A percentile compares a stretch with the other conserved stretches of the same genome.
Evolutionary conservation across 2,113 vertebrate species (phyloP).

Genomic region (Charadrius vociferus): DNA sequence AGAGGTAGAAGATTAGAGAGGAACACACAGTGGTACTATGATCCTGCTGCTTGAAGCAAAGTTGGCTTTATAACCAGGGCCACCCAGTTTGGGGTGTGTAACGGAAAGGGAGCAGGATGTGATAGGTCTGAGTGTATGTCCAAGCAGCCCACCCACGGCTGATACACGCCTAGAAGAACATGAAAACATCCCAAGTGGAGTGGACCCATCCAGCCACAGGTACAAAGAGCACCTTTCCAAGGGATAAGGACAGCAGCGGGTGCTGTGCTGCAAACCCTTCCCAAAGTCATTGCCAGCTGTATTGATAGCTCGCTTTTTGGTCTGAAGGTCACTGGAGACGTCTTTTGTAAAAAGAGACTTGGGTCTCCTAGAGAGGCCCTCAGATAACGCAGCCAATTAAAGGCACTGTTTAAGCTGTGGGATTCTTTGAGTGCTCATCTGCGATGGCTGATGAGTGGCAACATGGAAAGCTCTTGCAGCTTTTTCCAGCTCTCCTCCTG

Average conservation of each 20-base stretch:
- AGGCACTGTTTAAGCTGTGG: not conserved
- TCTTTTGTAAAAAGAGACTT: not conserved
- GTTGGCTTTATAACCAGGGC: not conserved
- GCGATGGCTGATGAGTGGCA: not conserved
- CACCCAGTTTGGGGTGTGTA: not conserved
- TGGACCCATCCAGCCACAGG: not conserved
- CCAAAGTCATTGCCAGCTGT: not conserved
- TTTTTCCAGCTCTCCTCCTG: not conserved
- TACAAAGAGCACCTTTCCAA: not conserved
- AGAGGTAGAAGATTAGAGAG: not conserved
- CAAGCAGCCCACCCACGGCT: not conserved
- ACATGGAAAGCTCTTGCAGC: not conserved
- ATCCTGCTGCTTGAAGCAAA: not conserved
- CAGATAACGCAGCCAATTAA: not conserved
- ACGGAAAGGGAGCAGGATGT: not conserved
- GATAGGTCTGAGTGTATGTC: accelerated
- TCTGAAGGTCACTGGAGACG: not conserved
- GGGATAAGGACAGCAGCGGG: not conserved
- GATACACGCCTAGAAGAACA: accelerated
- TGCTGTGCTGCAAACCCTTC: not conserved
- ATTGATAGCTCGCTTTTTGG: not conserved
- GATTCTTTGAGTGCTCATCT: not conserved
- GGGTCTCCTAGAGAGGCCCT: not conserved
- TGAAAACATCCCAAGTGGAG: not conserved
- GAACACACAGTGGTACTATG: accelerated